Evolutionary conservation across 2,797 vertebrate genomes (phyloP), one percentile per base, ranked within the genome.

Genomic region (Gymnoscopelus microlampas): DNA sequence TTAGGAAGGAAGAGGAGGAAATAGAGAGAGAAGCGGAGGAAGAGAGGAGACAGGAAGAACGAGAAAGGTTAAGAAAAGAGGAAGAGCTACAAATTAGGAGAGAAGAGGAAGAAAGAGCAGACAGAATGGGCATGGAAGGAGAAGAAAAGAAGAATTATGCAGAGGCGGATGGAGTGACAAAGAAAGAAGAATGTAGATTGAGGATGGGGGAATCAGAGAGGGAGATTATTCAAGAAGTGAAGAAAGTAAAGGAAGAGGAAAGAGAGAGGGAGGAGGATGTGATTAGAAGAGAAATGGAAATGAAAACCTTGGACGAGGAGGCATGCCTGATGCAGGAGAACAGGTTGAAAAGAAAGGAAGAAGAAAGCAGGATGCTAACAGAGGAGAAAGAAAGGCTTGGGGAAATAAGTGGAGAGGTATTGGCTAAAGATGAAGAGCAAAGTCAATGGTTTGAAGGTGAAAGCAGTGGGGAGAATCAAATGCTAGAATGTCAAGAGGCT

Each of bases 301-400:
- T 63, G 50, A 61, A 15, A 11, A 54, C 51, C 19, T 23, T 87
- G 85, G 85, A 8, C 85, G 53, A 44, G 44, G 48, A 53, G 7
- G 63, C 64, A 7, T 32, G 32, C 32, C 32, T 32, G 32, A 32
- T 32, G 32, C 32, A 32, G 32, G 32, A 32, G 32, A 32, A 11
- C 9, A 65, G 23, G 0, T 5, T n/a, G 14, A 53, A 29, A 3
- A 19, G 23, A 32, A 5, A 57, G 81, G 26, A 50, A 29, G 0
- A 0, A 0, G 4, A 59, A 3, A 2, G 10, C 0, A 71, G 93
- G 39, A 85, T 88, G 0, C 92, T 91, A 50, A 94, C 86, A 86
- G 92, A 89, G 71, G 93, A 92, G 0, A 3, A 0, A 0, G 63
- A 24, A 10, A 19, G 19, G n/a, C 32, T 35, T 3, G 19, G 94